Conservation (phyloP, 2,888 invertebrate species). For the Philaethria dido region DNA sequence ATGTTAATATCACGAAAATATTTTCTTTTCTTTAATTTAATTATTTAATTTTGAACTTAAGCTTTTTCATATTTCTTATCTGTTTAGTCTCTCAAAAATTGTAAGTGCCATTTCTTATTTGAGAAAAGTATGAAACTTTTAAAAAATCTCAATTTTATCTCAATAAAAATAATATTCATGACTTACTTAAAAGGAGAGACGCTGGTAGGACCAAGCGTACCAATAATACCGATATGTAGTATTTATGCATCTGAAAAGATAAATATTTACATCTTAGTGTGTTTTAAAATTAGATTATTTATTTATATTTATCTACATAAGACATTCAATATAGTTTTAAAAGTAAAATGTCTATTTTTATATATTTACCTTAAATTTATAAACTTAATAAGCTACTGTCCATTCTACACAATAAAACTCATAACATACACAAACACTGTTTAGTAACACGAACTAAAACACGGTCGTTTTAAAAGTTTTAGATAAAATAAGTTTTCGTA, state of each 20-base stretch:
- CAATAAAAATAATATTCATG: constrained; percentile 20
- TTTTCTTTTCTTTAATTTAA: too few relatives aligned
- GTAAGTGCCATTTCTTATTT: too few relatives aligned
- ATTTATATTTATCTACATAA: neutral
- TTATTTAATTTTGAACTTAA: too few relatives aligned
- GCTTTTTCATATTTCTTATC: neutral
- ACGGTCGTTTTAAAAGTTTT: constrained; percentile 51
- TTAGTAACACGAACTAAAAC: constrained; percentile 39
- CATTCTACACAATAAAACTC: constrained; percentile 31
- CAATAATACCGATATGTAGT: constrained; percentile 60
- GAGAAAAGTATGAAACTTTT: too few relatives aligned
- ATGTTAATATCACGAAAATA: too few relatives aligned
- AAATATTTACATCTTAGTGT: neutral
- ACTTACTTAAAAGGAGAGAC: constrained; percentile 72
- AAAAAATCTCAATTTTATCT: neutral
- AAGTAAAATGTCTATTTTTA: neutral
- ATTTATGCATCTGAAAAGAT: constrained; percentile 66
- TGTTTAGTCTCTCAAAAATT: neutral
- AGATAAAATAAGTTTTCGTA: constrained; percentile 54
- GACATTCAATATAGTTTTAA: neutral
- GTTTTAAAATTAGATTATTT: neutral
- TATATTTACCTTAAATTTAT: constrained; percentile 10
- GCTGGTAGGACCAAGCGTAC: constrained; percentile 69
- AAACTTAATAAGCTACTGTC: constrained; percentile 17
- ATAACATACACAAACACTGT: constrained; percentile 31